phyloP scores from a whole-genome alignment of 2,113 vertebrate genomes.

The Myodes glareolus region DNA sequence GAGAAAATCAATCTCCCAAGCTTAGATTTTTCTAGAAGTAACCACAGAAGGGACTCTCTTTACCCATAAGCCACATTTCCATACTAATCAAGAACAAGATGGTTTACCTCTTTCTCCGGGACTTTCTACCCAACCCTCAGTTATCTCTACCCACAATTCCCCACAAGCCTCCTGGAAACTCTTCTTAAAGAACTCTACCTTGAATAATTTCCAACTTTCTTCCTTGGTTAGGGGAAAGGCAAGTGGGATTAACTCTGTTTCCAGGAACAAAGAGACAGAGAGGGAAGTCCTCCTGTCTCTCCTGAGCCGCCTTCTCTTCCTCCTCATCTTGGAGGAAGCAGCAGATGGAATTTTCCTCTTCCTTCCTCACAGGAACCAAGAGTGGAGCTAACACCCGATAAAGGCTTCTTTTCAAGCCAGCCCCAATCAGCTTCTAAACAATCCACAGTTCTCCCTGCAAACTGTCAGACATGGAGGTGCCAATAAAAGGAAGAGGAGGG shows the following conservation, averaged over 20 bases:
- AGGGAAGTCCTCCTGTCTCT: constrained; percentile 34
- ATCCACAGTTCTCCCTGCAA: constrained; percentile 72
- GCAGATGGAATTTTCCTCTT: constrained; percentile 48
- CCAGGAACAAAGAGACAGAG: constrained; percentile 53
- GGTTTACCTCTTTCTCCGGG: background rate
- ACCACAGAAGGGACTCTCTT: background rate
- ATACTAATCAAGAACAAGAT: background rate
- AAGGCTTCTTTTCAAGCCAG: constrained; percentile 66
- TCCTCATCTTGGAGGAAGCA: constrained; percentile 19
- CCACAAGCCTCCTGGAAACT: background rate
- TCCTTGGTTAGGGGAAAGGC: background rate
- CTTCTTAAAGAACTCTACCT: background rate
- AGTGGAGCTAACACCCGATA: constrained; percentile 65
- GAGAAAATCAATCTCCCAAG: background rate
- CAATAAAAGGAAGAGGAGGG: constrained; percentile 69
- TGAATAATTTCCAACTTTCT: background rate
- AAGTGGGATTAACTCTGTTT: background rate
- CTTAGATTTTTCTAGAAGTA: background rate
- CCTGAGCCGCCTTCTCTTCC: background rate
- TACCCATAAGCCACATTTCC: no score
- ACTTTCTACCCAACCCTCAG: background rate
- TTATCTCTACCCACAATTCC: background rate
- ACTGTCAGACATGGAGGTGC: constrained; percentile 71
- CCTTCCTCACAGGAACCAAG: constrained; percentile 4
- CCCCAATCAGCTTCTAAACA: constrained; percentile 66